Base-by-base conservation (phyloP, 2,888 invertebrate species). In the Stenichneumon culpator region DNA sequence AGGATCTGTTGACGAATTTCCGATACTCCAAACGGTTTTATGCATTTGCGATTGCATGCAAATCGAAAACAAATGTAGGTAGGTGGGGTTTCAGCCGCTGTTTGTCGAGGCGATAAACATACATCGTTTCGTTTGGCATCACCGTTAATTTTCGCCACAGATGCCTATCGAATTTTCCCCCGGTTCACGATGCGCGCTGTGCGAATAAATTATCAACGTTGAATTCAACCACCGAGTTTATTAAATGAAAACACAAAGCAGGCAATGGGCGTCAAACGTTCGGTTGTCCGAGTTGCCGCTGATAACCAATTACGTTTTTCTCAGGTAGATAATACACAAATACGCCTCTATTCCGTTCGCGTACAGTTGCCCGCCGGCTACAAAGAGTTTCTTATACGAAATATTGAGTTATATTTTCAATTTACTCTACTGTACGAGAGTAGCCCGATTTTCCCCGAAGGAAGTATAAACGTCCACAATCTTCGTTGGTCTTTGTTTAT, bases 181-280 rank as follows among this genome's bases (percentile, higher is more conserved):
- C 47, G 32, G 0, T 5, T 0, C 6, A 32, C 5, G 32, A 32
- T 32, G 68, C 14, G 50, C 11, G 16, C 52, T n/a, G 4, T 7
- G 14, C 25, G n/a, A 28, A 28, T n/a, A 50, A 69, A 52, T 70
- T 39, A 11, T 32, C 36, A 39, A 7, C 22, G 36, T 22, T 72
- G n/a, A 52, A 72, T 54, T 36, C 39, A 36, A 36, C 16, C 54
- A 6, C 9, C 36, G 54, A 7, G 52, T 72, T 70, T 11, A 52
- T 70, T 70, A 25, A 52, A 70, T 70, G 52, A 70, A 7, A 70
- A 52, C 70, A 70, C 28, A 50, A 54, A 52, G n/a, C 19, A 36
- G 32, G 32, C 25, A n/a, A 19, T 14, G 14, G 9, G 9, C 52
- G 52, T 54, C 32, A 22, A 39, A 70, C 36, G n/a, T 14, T 32